Evolutionary conservation across 2,888 invertebrate genomes (phyloP).

Genomic region (Caenorhabditis zanzibari): DNA sequence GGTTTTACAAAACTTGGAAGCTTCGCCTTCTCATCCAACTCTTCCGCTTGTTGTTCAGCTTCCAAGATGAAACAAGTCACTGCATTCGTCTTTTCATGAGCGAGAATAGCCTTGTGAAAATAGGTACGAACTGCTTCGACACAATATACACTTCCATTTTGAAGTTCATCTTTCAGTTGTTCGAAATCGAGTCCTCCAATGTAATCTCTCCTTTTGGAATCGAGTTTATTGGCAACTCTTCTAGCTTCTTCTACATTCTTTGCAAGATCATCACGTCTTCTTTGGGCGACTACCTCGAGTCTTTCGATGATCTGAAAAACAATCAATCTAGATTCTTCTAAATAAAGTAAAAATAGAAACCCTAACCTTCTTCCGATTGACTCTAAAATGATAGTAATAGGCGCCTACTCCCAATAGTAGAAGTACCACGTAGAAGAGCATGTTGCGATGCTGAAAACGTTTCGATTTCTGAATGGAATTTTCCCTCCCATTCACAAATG

Average conservation of each 20-base stretch:
- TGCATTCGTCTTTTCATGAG: constrained; percentile 78
- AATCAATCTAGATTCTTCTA: too few relatives aligned
- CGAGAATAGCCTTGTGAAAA: constrained; percentile 71
- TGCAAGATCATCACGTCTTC: constrained; percentile 62
- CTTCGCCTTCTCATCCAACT: constrained; percentile 72
- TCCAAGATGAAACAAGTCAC: constrained; percentile 75
- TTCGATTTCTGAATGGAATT: background rate
- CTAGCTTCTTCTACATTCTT: constrained; percentile 67
- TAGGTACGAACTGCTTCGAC: constrained; percentile 74
- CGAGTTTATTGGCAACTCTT: constrained; percentile 52
- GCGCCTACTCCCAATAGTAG: constrained; percentile 44
- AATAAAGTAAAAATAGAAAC: background rate
- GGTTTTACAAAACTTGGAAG: constrained; percentile 73
- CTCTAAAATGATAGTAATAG: constrained; percentile 54
- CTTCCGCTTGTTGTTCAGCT: constrained; percentile 75
- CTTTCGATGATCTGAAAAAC: constrained; percentile 62
- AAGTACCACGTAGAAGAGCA: constrained; percentile 54
- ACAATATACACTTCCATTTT: constrained; percentile 66
- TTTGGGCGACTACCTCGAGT: constrained; percentile 63
- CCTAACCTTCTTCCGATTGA: constrained; percentile 49
- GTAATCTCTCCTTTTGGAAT: constrained; percentile 56
- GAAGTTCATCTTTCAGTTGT: constrained; percentile 68
- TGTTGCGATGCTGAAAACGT: constrained; percentile 39
- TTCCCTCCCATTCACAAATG: background rate
- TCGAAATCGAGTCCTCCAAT: constrained; percentile 70